Conservation (phyloP, 2,113 vertebrate genomes). For the Podarcis raffonei region DNA sequence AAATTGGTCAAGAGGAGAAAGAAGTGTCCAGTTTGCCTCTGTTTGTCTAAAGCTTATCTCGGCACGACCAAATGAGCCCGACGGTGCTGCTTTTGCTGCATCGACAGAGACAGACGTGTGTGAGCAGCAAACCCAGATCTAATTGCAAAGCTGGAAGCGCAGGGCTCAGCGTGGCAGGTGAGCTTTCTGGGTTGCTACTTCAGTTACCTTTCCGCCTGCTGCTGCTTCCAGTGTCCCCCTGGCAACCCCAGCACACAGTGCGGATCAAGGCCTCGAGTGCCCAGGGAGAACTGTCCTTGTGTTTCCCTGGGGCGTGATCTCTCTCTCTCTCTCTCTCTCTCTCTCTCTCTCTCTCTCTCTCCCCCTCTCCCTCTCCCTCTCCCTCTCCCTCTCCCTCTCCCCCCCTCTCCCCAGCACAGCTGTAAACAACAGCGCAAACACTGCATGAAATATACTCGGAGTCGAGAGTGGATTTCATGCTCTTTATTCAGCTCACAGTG, state of each 20-base stretch:
- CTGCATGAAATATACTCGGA: background rate
- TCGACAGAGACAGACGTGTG: background rate
- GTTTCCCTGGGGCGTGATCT: background rate
- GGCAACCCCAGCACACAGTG: background rate
- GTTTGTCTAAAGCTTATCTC: background rate
- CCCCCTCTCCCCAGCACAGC: background rate
- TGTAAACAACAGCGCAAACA: background rate
- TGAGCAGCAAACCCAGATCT: background rate
- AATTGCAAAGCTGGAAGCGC: background rate
- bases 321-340: background rate
- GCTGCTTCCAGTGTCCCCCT: background rate
- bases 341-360: no score
- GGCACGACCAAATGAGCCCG: background rate
- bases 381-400: no score
- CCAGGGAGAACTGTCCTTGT: background rate
- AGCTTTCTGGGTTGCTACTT: background rate
- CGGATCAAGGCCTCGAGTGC: background rate
- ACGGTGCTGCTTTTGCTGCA: background rate
- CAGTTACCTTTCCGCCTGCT: background rate
- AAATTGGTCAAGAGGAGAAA: background rate
- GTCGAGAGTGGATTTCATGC: no score
- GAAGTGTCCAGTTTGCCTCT: background rate
- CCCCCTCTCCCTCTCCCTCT: no score
- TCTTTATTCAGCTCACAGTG: no score
- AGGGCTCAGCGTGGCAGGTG: background rate